phyloP scores from a whole-genome alignment of 1,140 invertebrate species.

The Drosophila leontia region DNA sequence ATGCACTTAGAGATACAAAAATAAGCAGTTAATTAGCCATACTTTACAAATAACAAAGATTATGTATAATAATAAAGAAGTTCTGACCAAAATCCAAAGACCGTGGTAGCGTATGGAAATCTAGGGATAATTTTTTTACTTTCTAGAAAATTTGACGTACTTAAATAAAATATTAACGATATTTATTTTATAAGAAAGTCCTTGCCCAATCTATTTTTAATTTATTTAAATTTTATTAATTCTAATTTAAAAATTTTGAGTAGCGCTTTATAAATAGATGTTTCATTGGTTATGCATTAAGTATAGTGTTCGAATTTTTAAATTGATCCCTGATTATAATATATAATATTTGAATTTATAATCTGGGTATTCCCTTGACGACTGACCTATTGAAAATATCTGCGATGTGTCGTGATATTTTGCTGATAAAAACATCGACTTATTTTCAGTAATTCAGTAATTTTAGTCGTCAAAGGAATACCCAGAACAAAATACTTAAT shows the following conservation, averaged over 20 bases:
- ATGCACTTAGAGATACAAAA: conserved; percentile 18
- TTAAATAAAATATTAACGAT: neutral
- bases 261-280: neutral
- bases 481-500: neutral
- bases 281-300: neutral
- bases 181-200: neutral
- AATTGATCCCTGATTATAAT: neutral
- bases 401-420: no score
- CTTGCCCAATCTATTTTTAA: neutral
- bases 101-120: neutral
- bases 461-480: no score
- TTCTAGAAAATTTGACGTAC: neutral
- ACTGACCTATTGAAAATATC: no score
- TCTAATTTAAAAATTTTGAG: neutral
- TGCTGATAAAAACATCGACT: no score
- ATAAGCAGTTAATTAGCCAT: conserved; percentile 27
- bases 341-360: no score
- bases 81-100: neutral
- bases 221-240: neutral
- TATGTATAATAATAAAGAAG: neutral
- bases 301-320: neutral
- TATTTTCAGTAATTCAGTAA: no score
- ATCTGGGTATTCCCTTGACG: no score
- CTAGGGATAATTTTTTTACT: neutral
- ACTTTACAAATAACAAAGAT: neutral